These are phyloP conservation scores for Triplophysa yarkandensis DNA, from an alignment of 2,797 vertebrate genomes.

Conservation along the genomic window DNA sequence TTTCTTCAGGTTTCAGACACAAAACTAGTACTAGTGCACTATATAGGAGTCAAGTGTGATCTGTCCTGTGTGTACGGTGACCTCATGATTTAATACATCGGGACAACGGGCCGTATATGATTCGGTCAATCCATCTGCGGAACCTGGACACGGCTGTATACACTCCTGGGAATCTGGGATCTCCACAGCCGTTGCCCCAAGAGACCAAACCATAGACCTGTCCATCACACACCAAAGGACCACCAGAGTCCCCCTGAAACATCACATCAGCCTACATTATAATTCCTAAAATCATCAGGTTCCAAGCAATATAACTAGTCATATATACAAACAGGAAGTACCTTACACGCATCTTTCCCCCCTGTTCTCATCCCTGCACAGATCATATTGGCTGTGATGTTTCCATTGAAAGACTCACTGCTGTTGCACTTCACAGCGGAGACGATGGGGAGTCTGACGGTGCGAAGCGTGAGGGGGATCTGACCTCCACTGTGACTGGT, in stretches of 20 bases:
- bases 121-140: constrained; percentile 78
- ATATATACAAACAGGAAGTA: constrained; percentile 44
- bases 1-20: too few species aligned
- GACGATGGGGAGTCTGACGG: constrained; percentile 74
- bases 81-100: constrained; percentile 60
- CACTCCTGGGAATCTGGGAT: constrained; percentile 74
- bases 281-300: background rate
- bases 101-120: constrained; percentile 68
- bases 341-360: constrained; percentile 80
- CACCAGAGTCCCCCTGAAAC: constrained; percentile 78
- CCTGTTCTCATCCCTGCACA: constrained; percentile 75
- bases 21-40: too few species aligned
- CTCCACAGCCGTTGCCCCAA: constrained; percentile 77
- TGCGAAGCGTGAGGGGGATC: constrained; percentile 67
- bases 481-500: constrained; percentile 61
- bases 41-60: too few species aligned
- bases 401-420: constrained; percentile 75
- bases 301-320: background rate
- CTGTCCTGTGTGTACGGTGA: background rate
- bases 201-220: constrained; percentile 77
- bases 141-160: constrained; percentile 77
- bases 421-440: constrained; percentile 73
- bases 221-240: constrained; percentile 74
- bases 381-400: constrained; percentile 82
- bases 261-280: constrained; percentile 22